phyloP scores from a whole-genome alignment of 1,140 invertebrate species.

The Tribolium madens region DNA sequence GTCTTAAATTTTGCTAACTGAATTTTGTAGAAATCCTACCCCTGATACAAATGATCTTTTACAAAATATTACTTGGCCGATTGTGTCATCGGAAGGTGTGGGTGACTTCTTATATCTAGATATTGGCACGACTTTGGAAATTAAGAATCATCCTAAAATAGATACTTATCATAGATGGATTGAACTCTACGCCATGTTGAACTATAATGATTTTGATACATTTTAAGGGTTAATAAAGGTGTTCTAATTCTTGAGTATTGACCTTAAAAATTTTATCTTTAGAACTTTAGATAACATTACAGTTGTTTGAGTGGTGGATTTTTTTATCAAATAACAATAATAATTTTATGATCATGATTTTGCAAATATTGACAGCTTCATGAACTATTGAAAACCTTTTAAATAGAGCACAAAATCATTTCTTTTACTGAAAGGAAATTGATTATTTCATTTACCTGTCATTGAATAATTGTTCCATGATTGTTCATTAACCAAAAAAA shows the following conservation, averaged over 20 bases:
- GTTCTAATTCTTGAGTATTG: neutral
- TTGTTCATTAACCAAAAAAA: too few relatives aligned
- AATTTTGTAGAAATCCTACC: slow-evolving; percentile 33
- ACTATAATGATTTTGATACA: slow-evolving; percentile 25
- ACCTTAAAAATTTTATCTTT: neutral
- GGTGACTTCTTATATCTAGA: slow-evolving; percentile 39
- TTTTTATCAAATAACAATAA: too few relatives aligned
- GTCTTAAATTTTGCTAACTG: neutral
- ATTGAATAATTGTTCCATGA: too few relatives aligned
- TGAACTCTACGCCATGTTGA: slow-evolving; percentile 16
- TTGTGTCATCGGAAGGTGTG: neutral
- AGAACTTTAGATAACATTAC: too few relatives aligned
- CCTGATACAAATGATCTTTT: neutral
- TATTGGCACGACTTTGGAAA: slow-evolving; percentile 31
- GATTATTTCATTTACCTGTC: too few relatives aligned
- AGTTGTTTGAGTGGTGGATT: too few relatives aligned
- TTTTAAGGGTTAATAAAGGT: slow-evolving; percentile 23
- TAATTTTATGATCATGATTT: too few relatives aligned
- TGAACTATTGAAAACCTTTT: too few relatives aligned
- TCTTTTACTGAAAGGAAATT: too few relatives aligned
- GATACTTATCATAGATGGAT: slow-evolving; percentile 28
- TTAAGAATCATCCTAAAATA: neutral
- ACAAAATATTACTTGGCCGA: slow-evolving; percentile 28
- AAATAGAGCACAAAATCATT: too few relatives aligned
- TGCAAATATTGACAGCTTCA: too few relatives aligned